Evolutionary conservation across 2,797 vertebrate species (phyloP).

Genomic region (Poecilia wingei): DNA sequence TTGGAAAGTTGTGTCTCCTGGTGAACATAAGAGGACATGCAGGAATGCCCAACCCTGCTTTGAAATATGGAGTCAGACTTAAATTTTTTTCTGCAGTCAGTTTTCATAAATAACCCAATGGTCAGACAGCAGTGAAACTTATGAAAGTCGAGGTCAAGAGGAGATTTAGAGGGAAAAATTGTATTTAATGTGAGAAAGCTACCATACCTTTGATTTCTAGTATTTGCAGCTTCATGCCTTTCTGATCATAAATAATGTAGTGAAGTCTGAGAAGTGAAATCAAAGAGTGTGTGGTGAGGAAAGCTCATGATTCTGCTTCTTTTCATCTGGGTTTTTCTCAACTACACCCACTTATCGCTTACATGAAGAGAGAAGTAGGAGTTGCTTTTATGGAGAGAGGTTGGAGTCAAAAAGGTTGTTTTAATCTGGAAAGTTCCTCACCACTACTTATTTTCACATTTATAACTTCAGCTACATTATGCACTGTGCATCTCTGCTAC

Average conservation of each 20-base stretch:
- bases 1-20: constrained; percentile 29
- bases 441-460: background rate
- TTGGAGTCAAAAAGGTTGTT: constrained; percentile 15
- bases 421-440: background rate
- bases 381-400: constrained; percentile 8
- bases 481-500: background rate
- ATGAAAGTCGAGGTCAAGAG: constrained; percentile 19
- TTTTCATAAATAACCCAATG: constrained; percentile 32
- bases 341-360: constrained; percentile 9
- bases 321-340: constrained; percentile 16
- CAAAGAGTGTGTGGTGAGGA: constrained; percentile 1
- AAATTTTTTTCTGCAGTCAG: constrained; percentile 15
- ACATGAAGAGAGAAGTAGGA: constrained; percentile 7
- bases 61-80: constrained; percentile 33
- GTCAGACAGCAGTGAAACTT: background rate
- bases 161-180: background rate
- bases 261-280: constrained; percentile 5
- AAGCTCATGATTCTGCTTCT: background rate
- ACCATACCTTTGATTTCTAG: constrained; percentile 1
- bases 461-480: background rate
- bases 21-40: constrained; percentile 54
- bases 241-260: constrained; percentile 4
- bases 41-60: constrained; percentile 30
- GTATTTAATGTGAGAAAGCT: background rate
- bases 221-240: constrained; percentile 2